Evolutionary conservation across 2,888 invertebrate genomes (phyloP).

Genomic region (Cynaeus angustus): DNA sequence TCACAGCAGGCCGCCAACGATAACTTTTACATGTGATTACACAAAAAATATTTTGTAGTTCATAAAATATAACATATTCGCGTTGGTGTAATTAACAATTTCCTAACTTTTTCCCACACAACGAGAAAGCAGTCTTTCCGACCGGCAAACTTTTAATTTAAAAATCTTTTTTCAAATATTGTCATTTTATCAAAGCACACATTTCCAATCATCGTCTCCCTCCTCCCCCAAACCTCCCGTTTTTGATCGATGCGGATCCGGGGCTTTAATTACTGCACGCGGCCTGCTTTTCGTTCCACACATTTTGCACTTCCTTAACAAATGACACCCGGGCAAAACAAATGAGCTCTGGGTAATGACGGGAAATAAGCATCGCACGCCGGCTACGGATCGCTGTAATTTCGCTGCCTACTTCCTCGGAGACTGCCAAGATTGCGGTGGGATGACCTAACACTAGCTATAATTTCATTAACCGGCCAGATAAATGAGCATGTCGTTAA

Average conservation of each 20-base stretch:
- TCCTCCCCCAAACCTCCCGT: not conserved
- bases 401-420: conserved; percentile 60
- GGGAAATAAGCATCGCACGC: conserved; percentile 59
- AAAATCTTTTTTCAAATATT: too few relatives aligned
- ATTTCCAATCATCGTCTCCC: conserved; percentile 7
- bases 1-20: too few relatives aligned
- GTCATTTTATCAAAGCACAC: not conserved
- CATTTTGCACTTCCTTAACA: conserved; percentile 55
- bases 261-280: conserved; percentile 44
- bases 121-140: too few relatives aligned
- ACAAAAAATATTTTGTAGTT: too few relatives aligned
- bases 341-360: conserved; percentile 60
- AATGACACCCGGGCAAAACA: conserved; percentile 58
- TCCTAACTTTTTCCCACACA: too few relatives aligned
- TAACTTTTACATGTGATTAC: too few relatives aligned
- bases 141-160: too few relatives aligned
- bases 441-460: conserved; percentile 70
- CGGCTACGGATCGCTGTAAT: conserved; percentile 59
- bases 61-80: too few relatives aligned
- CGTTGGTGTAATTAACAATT: too few relatives aligned
- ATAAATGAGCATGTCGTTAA: conserved; percentile 73
- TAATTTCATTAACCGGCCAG: conserved; percentile 76
- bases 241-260: conserved; percentile 44
- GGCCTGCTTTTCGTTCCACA: conserved; percentile 48
- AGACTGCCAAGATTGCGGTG: conserved; percentile 64